Base-by-base conservation (phyloP, 1,140 invertebrate genomes). In the Caerostris darwini region DNA sequence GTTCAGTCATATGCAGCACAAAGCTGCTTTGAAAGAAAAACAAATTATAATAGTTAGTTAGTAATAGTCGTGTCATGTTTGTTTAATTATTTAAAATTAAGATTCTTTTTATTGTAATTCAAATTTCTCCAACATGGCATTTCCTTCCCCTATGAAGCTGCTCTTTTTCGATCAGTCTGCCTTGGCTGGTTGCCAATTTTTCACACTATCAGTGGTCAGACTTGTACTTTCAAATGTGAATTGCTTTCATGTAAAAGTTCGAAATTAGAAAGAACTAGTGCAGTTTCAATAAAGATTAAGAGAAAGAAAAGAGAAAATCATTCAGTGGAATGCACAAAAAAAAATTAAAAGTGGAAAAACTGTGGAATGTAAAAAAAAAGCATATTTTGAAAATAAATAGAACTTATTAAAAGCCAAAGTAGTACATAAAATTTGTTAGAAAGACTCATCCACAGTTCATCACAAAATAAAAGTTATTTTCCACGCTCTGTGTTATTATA, bases 321-420 rank as follows among this genome's bases (percentile, higher is more conserved):
- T 81, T 0, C n/a, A 77, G 12, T 83, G 82, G 82, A 83, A 83
- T 83, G 82, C 82, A n/a, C 17, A 83, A n/a, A 17, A 57, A 83
- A n/a, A 19, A n/a, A 83, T 19, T 83, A 83, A 83, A 56, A 83
- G 82, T 83, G 56, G 82, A 83, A 83, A 83, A 14, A 58, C 82
- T 57, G 82, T 83, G 82, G 82, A 83, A 83, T 83, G 82, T 83
- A 83, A 54, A 56, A 83, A 64, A 67, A 67, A 67, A 77, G 82
- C 56, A 58, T 54, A 57, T 83, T 83, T 57, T 77, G 7, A 5
- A 77, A 77, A 77, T 50, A 71, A 77, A 77, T 50, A 14, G 34
- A 10, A 64, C 17, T 10, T 17, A 64, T 17, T 14, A 64, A 77
- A 12, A 77, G 34, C 71, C 34, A 50, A 77, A 77, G 3, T 50